Conservation (phyloP, 1,140 invertebrate genomes). For the Cardiocondyla obscurior region DNA sequence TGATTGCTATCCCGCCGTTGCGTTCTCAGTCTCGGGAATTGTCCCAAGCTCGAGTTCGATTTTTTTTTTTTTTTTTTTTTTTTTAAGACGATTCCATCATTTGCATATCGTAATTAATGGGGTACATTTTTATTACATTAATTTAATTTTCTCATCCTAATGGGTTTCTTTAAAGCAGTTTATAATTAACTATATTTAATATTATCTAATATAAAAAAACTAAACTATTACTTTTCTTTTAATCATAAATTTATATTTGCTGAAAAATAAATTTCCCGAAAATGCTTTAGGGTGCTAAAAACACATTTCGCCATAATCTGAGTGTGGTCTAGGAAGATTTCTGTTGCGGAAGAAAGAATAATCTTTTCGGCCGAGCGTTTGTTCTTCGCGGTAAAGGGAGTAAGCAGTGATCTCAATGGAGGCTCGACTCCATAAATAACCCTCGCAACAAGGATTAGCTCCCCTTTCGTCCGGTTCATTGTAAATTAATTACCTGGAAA, state of each 20-base stretch:
- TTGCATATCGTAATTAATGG: not conserved
- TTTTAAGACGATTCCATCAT: constrained; percentile 14
- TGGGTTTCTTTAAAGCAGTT: not conserved
- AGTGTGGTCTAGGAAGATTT: constrained; percentile 23
- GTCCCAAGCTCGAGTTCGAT: constrained; percentile 1
- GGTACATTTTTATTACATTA: not conserved
- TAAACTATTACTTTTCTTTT: not conserved
- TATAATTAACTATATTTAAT: not conserved
- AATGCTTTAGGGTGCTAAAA: not conserved
- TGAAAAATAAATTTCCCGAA: not conserved
- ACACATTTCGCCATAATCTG: constrained; percentile 24
- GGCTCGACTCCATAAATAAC: constrained; percentile 78
- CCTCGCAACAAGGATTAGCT: constrained; percentile 76
- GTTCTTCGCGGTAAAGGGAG: constrained; percentile 59
- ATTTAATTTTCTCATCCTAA: not conserved
- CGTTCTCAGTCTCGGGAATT: constrained; percentile 20
- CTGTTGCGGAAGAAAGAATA: constrained; percentile 6
- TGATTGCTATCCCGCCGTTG: constrained; percentile 50
- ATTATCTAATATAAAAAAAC: not conserved
- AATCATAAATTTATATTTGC: not conserved
- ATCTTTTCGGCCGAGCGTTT: constrained; percentile 39
- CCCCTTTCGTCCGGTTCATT: constrained; percentile 81
- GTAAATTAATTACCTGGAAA: constrained; percentile 85
- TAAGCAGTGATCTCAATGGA: constrained; percentile 66
- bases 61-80: not conserved